Evolutionary conservation across 1,140 invertebrate genomes (phyloP), one percentile per base, ranked within the genome.

Genomic region (Samia ricini): DNA sequence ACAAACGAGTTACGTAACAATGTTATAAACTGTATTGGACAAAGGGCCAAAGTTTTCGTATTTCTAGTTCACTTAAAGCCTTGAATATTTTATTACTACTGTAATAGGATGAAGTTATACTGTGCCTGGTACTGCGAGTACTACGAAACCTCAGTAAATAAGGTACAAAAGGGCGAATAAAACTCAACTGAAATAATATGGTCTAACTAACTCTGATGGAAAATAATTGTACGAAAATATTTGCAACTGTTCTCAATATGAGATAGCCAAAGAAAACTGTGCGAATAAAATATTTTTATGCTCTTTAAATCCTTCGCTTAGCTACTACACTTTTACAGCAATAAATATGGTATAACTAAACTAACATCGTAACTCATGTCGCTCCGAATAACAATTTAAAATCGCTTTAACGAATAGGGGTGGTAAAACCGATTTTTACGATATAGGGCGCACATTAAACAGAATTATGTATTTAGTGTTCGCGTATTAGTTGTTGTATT

Each of bases 1-100:
- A 15, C 52, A 55, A 55, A 55, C 52, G 2, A 19, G 52, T 55
- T 55, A 24, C 52, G 52, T 55, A 55, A 55, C 52, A 55, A 55
- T n/a, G 52, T 52, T 21, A 52, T 7, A 23, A 52, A 23, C 24
- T 55, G 22, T 55, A 12, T 22, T 55, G 48, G 5, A 55, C 52
- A 55, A 22, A 23, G 33, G 33, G 50, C 33, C 50, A 10, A 55
- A 55, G 21, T 55, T 49, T 49, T n/a, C 52, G 20, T 55, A 24
- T n/a, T 22, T 55, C n/a, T 23, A 55, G 33, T 15, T 42, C 10
- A 42, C 33, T 42, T 42, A 42, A 52, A 55, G 21, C 24, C 18
- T 6, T 55, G 52, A 55, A 55, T 55, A 55, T 23, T 55, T 55
- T 55, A 55, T 22, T 15, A 52, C 50, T 15, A 52, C 22, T 52